Evolutionary conservation across 2,113 vertebrate genomes (phyloP), one percentile per base, ranked within the genome.

Genomic region (Stigmatopora argus): DNA sequence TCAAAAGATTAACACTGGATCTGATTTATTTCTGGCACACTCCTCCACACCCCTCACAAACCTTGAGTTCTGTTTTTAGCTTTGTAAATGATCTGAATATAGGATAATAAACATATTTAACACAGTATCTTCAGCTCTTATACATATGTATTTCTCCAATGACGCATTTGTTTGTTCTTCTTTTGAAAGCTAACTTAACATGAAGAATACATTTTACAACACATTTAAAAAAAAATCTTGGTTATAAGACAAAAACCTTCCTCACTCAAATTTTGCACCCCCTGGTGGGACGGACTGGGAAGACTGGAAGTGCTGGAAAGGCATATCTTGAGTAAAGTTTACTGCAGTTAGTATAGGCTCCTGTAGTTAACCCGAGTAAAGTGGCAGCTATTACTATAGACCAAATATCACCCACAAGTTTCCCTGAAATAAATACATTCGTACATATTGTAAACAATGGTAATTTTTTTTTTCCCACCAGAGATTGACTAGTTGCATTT

Each of bases 1-100:
- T 58, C 49, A 3, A 14, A 3, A 72, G 69, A 79, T 81, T 78
- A 78, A 69, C 76, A 74, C 69, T 11, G 64, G 75, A 82, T 63
- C 47, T 8, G 13, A 62, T 73, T 66, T 1, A 83, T 82, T 78
- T 81, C 69, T 67, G 38, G 51, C 63, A 52, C 56, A 35, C 19
- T 15, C 44, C 35, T 48, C 47, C 14, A 18, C 35, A 63, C 68
- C 26, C 55, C 18, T 19, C 19, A 41, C 58, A 46, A 38, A 44
- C 21, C 15, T 8, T 41, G 38, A 35, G 19, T 23, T 53, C 57
- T 65, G 62, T 66, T 61, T 48, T 5, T 58, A 57, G 59, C 14
- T 0, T 21, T 4, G 14, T 9, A 17, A 60, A 41, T 60, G 63
- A 71, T 26, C 51, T 18, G 23, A 72, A 72, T 53, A 53, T 21